Base-by-base conservation (phyloP, 2,888 invertebrate genomes). In the Neoitamus cyanurus region DNA sequence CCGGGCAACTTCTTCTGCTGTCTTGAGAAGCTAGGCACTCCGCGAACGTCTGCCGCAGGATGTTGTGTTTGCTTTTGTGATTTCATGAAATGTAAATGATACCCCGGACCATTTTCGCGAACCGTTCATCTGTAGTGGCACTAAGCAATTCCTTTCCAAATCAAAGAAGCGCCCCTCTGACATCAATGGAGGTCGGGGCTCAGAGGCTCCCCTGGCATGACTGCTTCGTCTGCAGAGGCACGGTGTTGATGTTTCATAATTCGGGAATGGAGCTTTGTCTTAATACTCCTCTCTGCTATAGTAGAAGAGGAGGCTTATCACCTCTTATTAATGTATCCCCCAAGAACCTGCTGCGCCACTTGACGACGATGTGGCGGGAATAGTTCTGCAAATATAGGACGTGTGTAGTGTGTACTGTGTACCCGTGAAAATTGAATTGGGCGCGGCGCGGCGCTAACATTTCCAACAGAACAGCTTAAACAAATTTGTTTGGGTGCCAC, bases 361-460 rank as follows among this genome's bases (percentile, higher is more conserved):
- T 58, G 58, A 58, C 20, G 9, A 11, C 58, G 58, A 58, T 58
- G 25, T 58, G 58, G 25, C 6, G 25, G 11, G 58, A 58, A 58
- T 58, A 58, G 58, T 58, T 58, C 58, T 58, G 58, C 25, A 58
- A 58, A 58, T 15, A 58, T 11, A 0, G 15, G n/a, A 58, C 58
- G 15, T 58, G 58, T 58, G 42, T n/a, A n/a, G n/a, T n/a, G n/a
- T n/a, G n/a, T n/a, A n/a, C n/a, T n/a, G n/a, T n/a, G n/a, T 58
- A n/a, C 37, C 58, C 58, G 42, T 58, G 58, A 58, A 58, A 58
- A 58, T 58, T 58, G 58, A 58, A 58, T 58, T 58, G 58, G 58
- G 58, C 5, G 42, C 42, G n/a, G 34, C 34, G 34, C 34, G 58
- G 58, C 25, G 25, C 58, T 20, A 25, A 25, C 58, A 20, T 25